Conservation (phyloP, 2,888 invertebrate genomes). For the Pseudococcus jackbeardsleyi region DNA sequence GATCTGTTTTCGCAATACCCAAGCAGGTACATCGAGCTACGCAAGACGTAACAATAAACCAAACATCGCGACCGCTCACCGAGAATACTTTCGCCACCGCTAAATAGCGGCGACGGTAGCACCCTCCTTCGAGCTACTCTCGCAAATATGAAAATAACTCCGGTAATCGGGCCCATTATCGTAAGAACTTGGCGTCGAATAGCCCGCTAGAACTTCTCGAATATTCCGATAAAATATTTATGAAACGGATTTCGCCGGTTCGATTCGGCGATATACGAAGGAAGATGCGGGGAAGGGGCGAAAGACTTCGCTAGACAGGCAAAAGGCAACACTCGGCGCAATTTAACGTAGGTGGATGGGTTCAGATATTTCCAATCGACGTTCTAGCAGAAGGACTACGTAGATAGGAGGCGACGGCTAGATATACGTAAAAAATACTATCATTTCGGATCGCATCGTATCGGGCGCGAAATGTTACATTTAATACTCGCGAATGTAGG, state of each 20-base stretch:
- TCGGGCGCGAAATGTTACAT: background rate
- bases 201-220: slow-evolving; percentile 7
- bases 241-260: background rate
- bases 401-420: no score
- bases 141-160: background rate
- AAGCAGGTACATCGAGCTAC: background rate
- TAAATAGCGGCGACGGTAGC: background rate
- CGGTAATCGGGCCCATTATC: slow-evolving; percentile 30
- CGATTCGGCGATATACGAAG: background rate
- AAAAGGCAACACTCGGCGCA: background rate
- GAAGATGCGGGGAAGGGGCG: background rate
- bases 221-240: slow-evolving; percentile 26
- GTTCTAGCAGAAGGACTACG: background rate
- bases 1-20: background rate
- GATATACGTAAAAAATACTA: background rate
- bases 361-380: background rate
- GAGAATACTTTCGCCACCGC: background rate
- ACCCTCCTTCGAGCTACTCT: background rate
- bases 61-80: background rate
- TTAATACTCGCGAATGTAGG: background rate
- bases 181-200: slow-evolving; percentile 17
- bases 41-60: background rate
- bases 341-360: background rate
- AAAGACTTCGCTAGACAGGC: background rate
- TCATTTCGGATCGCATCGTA: background rate